Conservation (phyloP, 2,797 vertebrate species). For the Melanotaenia parkinsoni region DNA sequence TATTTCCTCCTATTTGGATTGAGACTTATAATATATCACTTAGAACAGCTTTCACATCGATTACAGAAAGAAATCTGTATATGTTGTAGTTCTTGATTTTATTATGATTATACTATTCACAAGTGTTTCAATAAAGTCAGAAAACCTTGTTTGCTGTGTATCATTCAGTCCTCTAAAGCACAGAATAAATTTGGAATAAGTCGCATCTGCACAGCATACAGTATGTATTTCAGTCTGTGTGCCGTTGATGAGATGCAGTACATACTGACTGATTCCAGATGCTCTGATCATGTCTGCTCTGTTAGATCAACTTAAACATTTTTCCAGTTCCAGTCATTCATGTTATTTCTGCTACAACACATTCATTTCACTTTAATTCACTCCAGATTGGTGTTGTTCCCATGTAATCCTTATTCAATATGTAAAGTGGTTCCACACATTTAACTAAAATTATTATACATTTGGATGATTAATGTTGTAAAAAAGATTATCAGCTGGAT, state of each 20-base stretch:
- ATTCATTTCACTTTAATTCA: conserved; percentile 6
- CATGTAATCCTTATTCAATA: background rate
- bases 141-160: conserved; percentile 3
- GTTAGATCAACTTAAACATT: background rate
- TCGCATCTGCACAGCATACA: background rate
- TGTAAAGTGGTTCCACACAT: background rate
- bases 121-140: conserved; percentile 41
- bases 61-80: conserved; percentile 19
- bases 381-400: background rate
- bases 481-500: background rate
- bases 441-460: background rate
- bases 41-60: conserved; percentile 12
- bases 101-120: background rate
- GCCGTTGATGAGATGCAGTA: background rate
- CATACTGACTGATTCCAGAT: background rate
- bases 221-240: background rate
- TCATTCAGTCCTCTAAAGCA: background rate
- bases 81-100: conserved; percentile 23
- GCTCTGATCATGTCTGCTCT: conserved; percentile 13
- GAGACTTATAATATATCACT: background rate
- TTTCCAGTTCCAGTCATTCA: conserved; percentile 7
- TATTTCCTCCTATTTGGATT: conserved; percentile 12
- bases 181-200: background rate
- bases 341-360: background rate
- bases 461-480: background rate